phyloP scores from a whole-genome alignment of 2,888 invertebrate species.

The Pogonocherus hispidulus region DNA sequence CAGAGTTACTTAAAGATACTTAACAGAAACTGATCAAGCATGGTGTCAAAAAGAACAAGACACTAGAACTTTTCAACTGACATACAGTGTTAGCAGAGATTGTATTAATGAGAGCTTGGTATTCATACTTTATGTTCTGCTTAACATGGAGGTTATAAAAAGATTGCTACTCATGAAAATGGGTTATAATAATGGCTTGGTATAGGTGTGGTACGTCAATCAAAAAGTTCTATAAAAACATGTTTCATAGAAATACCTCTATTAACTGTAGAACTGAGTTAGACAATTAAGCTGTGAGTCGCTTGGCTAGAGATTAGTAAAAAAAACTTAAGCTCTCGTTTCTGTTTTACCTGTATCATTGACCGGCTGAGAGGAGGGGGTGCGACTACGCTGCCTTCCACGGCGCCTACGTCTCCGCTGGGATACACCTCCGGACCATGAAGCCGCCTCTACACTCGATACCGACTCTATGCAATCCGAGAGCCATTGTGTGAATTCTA shows the following conservation, averaged over 20 bases:
- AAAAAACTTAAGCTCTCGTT: conserved; percentile 7
- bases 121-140: too few species aligned
- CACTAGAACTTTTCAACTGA: too few species aligned
- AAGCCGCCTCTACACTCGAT: conserved; percentile 72
- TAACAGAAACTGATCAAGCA: too few species aligned
- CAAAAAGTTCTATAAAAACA: conserved; percentile 1
- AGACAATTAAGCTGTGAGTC: conserved; percentile 17
- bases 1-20: too few species aligned
- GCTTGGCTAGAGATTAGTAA: conserved; percentile 20
- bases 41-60: too few species aligned
- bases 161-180: too few species aligned
- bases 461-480: conserved; percentile 70
- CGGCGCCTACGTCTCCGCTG: conserved; percentile 64
- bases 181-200: too few species aligned
- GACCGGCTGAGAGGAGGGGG: conserved; percentile 58
- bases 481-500: conserved; percentile 35
- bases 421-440: conserved; percentile 69
- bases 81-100: too few species aligned
- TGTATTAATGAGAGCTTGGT: too few species aligned
- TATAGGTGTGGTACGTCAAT: not conserved
- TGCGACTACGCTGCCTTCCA: conserved; percentile 64
- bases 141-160: too few species aligned
- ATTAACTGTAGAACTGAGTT: conserved; percentile 17
- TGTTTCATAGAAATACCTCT: conserved; percentile 12
- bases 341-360: conserved; percentile 19